Evolutionary conservation across 2,113 vertebrate genomes (phyloP).

Genomic region (Indicator indicator): DNA sequence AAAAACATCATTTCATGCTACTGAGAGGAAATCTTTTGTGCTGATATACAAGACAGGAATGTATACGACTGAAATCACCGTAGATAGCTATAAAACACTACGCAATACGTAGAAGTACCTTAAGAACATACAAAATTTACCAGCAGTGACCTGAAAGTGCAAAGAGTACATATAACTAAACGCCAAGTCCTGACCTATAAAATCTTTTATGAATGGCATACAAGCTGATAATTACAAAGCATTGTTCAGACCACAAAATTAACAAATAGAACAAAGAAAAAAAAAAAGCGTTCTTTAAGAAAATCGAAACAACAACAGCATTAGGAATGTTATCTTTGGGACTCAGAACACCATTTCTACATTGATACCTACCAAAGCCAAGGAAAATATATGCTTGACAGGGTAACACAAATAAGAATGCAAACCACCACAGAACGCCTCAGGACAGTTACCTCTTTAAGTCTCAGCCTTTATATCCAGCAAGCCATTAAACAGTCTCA

Average conservation of each 20-base stretch:
- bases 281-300: background rate
- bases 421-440: slow-evolving; percentile 51
- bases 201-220: slow-evolving; percentile 45
- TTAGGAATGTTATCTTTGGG: slow-evolving; percentile 57
- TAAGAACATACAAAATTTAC: slow-evolving; percentile 61
- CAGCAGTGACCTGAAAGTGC: slow-evolving; percentile 61
- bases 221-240: slow-evolving; percentile 38
- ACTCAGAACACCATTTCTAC: slow-evolving; percentile 45
- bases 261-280: slow-evolving; percentile 20
- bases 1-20: slow-evolving; percentile 41
- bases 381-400: slow-evolving; percentile 12
- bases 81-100: slow-evolving; percentile 33
- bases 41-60: slow-evolving; percentile 35
- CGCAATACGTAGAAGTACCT: background rate
- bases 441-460: slow-evolving; percentile 7
- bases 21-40: slow-evolving; percentile 6
- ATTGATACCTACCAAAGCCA: slow-evolving; percentile 37
- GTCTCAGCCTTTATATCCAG: slow-evolving; percentile 50
- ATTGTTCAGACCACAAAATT: slow-evolving; percentile 29
- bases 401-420: slow-evolving; percentile 28
- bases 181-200: slow-evolving; percentile 52
- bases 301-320: slow-evolving; percentile 7
- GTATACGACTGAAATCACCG: slow-evolving; percentile 46
- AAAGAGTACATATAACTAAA: slow-evolving; percentile 56
- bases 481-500: background rate